phyloP scores from a whole-genome alignment of 2,797 vertebrate genomes.

The Orientallactaga sibirica region DNA sequence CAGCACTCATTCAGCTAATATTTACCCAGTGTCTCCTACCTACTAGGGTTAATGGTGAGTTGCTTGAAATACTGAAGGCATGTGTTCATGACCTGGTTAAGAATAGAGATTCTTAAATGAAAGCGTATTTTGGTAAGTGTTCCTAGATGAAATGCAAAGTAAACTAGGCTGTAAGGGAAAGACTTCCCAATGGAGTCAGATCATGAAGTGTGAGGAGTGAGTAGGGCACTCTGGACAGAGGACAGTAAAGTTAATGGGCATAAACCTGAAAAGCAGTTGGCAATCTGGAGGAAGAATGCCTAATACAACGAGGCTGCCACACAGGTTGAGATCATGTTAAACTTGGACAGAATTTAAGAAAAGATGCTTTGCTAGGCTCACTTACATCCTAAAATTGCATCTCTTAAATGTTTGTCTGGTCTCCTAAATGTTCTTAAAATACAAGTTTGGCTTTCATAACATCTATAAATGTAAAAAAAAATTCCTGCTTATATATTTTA shows the following conservation, averaged over 20 bases:
- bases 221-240: neutral
- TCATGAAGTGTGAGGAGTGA: neutral
- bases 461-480: constrained; percentile 35
- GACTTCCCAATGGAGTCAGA: neutral
- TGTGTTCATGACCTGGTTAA: neutral
- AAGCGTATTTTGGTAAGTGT: neutral
- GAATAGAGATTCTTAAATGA: neutral
- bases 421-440: constrained; percentile 40
- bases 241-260: neutral
- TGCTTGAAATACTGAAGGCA: neutral
- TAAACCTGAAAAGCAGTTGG: neutral
- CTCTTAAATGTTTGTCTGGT: neutral
- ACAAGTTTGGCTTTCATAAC: neutral
- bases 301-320: neutral
- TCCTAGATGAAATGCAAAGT: neutral
- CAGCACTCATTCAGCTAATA: neutral
- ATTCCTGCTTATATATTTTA: constrained; percentile 9
- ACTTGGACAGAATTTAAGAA: neutral
- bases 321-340: neutral
- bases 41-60: neutral
- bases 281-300: neutral
- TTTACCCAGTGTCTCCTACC: neutral
- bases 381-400: constrained; percentile 19
- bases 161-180: neutral
- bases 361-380: constrained; percentile 4